Evolutionary conservation across 2,888 invertebrate genomes (phyloP).

Genomic region (Brenthis ino): DNA sequence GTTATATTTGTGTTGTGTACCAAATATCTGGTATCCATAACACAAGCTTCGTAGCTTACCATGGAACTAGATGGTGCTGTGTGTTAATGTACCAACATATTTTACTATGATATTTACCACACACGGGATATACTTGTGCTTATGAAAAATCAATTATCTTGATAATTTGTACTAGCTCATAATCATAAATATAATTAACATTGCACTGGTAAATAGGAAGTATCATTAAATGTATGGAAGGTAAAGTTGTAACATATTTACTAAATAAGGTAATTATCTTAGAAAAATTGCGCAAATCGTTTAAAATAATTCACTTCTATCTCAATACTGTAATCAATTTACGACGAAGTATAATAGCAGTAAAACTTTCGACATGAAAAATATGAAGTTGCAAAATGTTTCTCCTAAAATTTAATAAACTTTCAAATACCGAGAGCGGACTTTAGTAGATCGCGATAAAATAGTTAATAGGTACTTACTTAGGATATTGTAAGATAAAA

Average conservation of each 20-base stretch:
- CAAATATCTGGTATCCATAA: no score
- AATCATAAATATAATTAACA: no score
- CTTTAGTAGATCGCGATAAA: constrained; percentile 16
- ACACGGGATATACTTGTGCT: no score
- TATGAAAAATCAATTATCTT: no score
- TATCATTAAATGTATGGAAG: no score
- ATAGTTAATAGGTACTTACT: constrained; percentile 11
- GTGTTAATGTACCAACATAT: no score
- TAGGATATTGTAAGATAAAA: neutral
- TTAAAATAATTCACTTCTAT: constrained; percentile 1
- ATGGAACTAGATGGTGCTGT: no score
- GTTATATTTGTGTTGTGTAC: no score
- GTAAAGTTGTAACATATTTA: neutral
- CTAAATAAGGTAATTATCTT: neutral
- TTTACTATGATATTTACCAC: no score
- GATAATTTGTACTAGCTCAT: no score
- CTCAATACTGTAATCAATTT: constrained; percentile 13
- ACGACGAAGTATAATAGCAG: constrained; percentile 13
- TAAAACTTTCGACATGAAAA: constrained; percentile 15
- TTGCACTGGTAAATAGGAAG: no score
- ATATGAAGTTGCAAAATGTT: constrained; percentile 18
- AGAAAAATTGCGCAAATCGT: constrained; percentile 2
- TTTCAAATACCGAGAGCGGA: constrained; percentile 1
- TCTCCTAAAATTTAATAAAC: constrained; percentile 3
- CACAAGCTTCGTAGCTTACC: no score